Base-by-base conservation (phyloP, 2,888 invertebrate species). In the Cacoxenus indagator region DNA sequence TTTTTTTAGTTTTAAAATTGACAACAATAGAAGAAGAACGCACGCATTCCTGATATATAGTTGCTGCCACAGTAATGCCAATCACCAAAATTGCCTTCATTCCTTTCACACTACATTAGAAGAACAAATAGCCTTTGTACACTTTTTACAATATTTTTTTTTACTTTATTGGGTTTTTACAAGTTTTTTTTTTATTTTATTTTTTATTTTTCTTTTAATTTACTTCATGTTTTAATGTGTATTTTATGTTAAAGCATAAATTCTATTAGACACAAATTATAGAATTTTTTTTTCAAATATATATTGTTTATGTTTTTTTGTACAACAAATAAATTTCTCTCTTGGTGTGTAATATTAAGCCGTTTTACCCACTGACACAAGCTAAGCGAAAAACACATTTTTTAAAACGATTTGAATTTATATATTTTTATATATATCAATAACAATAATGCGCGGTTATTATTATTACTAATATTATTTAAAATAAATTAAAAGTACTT, bases 321-420 rank as follows among this genome's bases (percentile, higher is more conserved):
- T 61, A 22, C 22, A 51, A 19, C 51, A 51, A 37, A 2, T 37
- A 37, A 37, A 1, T 4, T 37, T n/a, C n/a, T n/a, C n/a, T n/a
- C n/a, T 37, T 37, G 37, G 19, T 22, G 22, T 51, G 51, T 51
- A 9, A 19, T 51, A 22, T 51, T 51, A 37, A 37, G 37, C 37
- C 22, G 45, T 46, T 45, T 46, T 43, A 19, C 19, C 5, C 8
- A 4, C 22, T n/a, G 48, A 43, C 45, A 45, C 45, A 64, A 31
- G 26, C 46, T 27, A 31, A 43, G 48, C 31, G 9, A 54, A 51
- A 65, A 43, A 29, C 51, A 5, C 51, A 64, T 68, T 69, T 70
- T 72, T 77, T 76, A 72, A 72, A 74, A 76, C 67, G 73, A 75
- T 81, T 78, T 80, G 81, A 76, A 82, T 75, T 67, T 48, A 68